Percentiles rank a stretch among this genome's conserved stretches.
phyloP scores from a whole-genome alignment of 1,140 invertebrate species.

The Pseudomyrmex gracilis region DNA sequence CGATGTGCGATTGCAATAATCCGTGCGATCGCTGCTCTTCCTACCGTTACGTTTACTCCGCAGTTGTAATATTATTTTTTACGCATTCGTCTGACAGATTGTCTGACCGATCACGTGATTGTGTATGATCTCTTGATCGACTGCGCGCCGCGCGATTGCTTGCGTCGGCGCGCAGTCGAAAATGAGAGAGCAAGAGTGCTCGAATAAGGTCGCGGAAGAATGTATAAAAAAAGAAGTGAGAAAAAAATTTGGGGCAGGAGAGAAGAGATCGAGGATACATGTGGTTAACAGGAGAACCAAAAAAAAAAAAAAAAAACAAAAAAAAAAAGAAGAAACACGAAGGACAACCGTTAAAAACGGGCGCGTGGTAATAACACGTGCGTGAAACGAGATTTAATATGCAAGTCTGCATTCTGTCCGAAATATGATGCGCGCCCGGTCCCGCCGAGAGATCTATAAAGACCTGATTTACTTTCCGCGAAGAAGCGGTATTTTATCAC shows the following conservation, averaged over 20 bases:
- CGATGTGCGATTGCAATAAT: slow-evolving; percentile 28
- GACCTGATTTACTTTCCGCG: slow-evolving; percentile 48
- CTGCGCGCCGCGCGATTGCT: too few species aligned
- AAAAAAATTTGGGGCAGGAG: too few species aligned
- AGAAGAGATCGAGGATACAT: neutral
- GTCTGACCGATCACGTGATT: too few species aligned
- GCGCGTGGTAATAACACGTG: neutral
- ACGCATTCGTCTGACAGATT: neutral
- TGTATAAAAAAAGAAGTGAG: neutral
- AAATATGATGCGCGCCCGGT: slow-evolving; percentile 21
- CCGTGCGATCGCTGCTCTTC: neutral
- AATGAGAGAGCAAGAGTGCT: slow-evolving; percentile 42
- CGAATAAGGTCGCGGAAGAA: slow-evolving; percentile 21
- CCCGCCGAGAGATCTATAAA: neutral
- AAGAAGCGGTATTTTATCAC: slow-evolving; percentile 11
- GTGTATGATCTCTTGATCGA: too few species aligned
- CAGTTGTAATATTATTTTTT: slow-evolving; percentile 7
- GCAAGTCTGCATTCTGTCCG: neutral
- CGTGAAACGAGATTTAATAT: neutral
- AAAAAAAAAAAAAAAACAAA: neutral
- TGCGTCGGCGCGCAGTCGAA: neutral
- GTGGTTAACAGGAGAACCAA: neutral
- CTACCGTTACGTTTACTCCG: too few species aligned
- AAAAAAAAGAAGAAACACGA: neutral
- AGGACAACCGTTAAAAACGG: neutral